phyloP scores from a whole-genome alignment of 2,113 vertebrate species.

The Ceuthmochares aereus region DNA sequence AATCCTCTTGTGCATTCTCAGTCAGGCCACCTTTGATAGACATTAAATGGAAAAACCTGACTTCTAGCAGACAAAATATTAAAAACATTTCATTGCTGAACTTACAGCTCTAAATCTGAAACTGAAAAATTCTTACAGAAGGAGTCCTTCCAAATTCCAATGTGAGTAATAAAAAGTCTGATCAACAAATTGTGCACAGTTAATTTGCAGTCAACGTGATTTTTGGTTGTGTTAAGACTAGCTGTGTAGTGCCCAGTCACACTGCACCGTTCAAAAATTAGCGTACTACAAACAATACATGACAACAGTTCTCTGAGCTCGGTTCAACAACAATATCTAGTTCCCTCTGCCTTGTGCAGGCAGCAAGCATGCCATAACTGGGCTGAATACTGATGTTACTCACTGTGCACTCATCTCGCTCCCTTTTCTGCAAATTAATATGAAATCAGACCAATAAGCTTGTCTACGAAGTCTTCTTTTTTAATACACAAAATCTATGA shows the following conservation, averaged over 20 bases:
- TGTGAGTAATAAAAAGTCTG: neutral
- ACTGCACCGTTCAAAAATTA: neutral
- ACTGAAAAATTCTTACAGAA: neutral
- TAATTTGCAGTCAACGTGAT: neutral
- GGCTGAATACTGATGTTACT: neutral
- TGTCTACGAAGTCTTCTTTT: neutral
- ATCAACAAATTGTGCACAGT: neutral
- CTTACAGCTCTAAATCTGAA: neutral
- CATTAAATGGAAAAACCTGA: neutral
- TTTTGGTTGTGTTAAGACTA: neutral
- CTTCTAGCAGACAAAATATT: constrained; percentile 9
- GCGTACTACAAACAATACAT: neutral
- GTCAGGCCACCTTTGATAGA: neutral
- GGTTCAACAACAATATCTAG: neutral
- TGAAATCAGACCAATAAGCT: neutral
- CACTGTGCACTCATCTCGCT: neutral
- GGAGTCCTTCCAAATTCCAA: neutral
- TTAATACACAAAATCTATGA: neutral
- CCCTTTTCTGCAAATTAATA: neutral
- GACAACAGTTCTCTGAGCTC: neutral
- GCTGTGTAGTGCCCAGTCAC: neutral
- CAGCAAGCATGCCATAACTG: neutral
- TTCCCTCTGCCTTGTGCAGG: neutral
- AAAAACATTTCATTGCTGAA: neutral
- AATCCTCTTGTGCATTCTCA: neutral